Percentiles rank a stretch among this genome's conserved stretches.
These are phyloP conservation scores for Leptogaster cylindrica DNA, from an alignment of 2,888 invertebrate species.

Conservation along the genomic window DNA sequence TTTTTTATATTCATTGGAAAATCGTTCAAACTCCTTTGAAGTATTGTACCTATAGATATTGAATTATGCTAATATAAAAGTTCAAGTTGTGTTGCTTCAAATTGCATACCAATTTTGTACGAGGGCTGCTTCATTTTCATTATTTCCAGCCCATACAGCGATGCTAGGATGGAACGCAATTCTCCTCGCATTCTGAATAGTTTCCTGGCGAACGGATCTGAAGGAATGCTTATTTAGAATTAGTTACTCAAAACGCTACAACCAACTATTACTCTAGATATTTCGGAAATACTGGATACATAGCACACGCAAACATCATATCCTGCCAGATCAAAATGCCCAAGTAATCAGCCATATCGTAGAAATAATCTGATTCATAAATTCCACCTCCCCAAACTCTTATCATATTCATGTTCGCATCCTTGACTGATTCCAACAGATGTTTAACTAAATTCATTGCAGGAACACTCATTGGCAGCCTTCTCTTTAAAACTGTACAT, in stretches of 20 bases:
- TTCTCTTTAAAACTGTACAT: neutral
- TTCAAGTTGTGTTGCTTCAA: slow-evolving; percentile 20
- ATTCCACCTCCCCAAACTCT: slow-evolving; percentile 99
- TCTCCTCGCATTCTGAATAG: slow-evolving; percentile 79
- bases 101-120: slow-evolving; percentile 76
- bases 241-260: slow-evolving; percentile 6
- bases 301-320: slow-evolving; percentile 93
- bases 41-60: slow-evolving; percentile 66
- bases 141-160: slow-evolving; percentile 92
- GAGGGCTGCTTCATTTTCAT: slow-evolving; percentile 93
- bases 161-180: slow-evolving; percentile 87
- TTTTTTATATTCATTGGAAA: slow-evolving; percentile 78
- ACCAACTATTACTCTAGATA: slow-evolving; percentile 68
- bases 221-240: too few relatives aligned
- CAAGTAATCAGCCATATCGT: slow-evolving; percentile 81
- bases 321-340: slow-evolving; percentile 98
- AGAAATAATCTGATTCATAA: slow-evolving; percentile 91
- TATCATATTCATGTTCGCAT: slow-evolving; percentile 88
- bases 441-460: slow-evolving; percentile 62
- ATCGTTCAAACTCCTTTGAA: slow-evolving; percentile 63
- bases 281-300: slow-evolving; percentile 81
- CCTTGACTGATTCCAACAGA: slow-evolving; percentile 73
- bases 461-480: neutral
- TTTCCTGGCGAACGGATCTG: slow-evolving; percentile 76
- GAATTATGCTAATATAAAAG: neutral